Evolutionary conservation across 35 echinoderm and acorn worm species (phyloP), one percentile per base, ranked within the genome.

Genomic region (Diadema setosum): DNA sequence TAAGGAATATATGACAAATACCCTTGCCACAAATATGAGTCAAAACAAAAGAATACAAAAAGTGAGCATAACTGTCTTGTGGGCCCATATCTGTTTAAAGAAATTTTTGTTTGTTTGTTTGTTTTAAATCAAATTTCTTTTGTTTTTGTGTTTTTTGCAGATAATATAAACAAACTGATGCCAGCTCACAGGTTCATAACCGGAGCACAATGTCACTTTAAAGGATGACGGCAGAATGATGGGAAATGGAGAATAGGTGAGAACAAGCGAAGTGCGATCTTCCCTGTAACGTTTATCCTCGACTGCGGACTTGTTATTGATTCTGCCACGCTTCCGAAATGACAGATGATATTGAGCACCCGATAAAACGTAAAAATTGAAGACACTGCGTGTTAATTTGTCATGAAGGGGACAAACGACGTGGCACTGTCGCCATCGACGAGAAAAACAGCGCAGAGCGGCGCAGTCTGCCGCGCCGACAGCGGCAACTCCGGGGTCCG

Each of bases 301-400:
- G 34, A 43, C 40, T 35, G 40, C 27, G 34, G 37, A 78, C 37
- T 26, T 41, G 37, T 78, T 78, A 78, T 78, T 78, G 40, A 78
- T 78, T 78, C 44, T 44, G 44, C 5, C 29, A 44, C 11, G 39
- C 73, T 44, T 36, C 44, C 0, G 73, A 41, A 36, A 42, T 44
- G 73, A 78, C 73, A 78, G 35, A 39, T 44, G 73, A 78, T 78
- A 78, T 78, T 44, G 40, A 39, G 35, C 20, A 44, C 35, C n/a
- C 73, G 73, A 78, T 78, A 44, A 78, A 39, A 44, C 73, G 39
- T 67, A 34, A 67, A n/a, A 78, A 78, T 78, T 78, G 73, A 78
- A 42, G 73, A 78, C 73, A 44, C 73, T 26, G 27, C 73, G 21
- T 44, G 35, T 78, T 78, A 78, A 78, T 78, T 78, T 44, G 40